phyloP scores from a whole-genome alignment of 1,140 invertebrate species.

The Trichoplusia ni region DNA sequence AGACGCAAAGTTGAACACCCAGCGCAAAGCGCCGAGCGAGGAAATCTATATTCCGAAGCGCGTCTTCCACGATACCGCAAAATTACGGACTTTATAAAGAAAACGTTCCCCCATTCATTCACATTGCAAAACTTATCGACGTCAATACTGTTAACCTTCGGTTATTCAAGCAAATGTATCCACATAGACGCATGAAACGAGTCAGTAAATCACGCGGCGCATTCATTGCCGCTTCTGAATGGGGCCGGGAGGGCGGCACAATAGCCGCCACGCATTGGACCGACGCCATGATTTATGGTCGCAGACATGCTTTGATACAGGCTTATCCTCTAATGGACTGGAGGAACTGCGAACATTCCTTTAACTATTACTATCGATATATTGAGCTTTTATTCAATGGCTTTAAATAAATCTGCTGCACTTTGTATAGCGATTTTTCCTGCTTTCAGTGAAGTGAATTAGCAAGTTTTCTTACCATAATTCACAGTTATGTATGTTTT shows the following conservation, averaged over 20 bases:
- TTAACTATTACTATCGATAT: slow-evolving; percentile 3
- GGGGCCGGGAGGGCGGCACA: slow-evolving; percentile 3
- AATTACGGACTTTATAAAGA: slow-evolving; percentile 21
- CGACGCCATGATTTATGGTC: slow-evolving; percentile 22
- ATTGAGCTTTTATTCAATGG: no score
- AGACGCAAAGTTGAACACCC: slow-evolving; percentile 3
- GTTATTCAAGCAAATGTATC: slow-evolving; percentile 21
- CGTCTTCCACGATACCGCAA: slow-evolving; percentile 8
- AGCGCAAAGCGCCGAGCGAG: neutral
- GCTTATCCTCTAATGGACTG: slow-evolving; percentile 24
- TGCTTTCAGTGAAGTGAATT: no score
- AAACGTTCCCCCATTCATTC: slow-evolving; percentile 14
- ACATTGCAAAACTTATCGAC: slow-evolving; percentile 19
- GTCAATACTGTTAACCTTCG: slow-evolving; percentile 26
- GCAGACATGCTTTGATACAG: slow-evolving; percentile 18
- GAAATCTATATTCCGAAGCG: slow-evolving; percentile 7
- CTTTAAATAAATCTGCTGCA: no score
- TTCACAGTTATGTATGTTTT: no score
- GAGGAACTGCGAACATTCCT: slow-evolving; percentile 8
- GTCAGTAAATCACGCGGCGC: slow-evolving; percentile 17
- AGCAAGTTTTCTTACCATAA: no score
- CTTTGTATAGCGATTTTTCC: no score
- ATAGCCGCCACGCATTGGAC: slow-evolving; percentile 15
- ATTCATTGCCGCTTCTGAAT: slow-evolving; percentile 26
- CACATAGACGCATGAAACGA: slow-evolving; percentile 7